A percentile compares a stretch with the other conserved stretches of the same genome.
Evolutionary conservation across 2,888 invertebrate species (phyloP).

Genomic region (Epinotia demarniana): DNA sequence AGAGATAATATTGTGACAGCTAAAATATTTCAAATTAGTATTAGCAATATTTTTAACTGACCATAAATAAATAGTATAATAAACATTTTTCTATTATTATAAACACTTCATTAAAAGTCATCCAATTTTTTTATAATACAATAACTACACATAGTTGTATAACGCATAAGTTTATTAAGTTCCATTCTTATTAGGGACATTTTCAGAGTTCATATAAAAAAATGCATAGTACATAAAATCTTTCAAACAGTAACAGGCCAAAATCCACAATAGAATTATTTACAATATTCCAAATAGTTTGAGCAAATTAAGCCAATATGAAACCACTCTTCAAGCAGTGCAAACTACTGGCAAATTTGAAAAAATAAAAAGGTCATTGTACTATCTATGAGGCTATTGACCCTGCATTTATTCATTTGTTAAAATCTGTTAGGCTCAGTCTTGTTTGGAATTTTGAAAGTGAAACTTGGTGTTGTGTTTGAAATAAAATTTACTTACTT

Average conservation of each 20-base stretch:
- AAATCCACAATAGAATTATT: neutral
- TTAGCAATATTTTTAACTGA: neutral
- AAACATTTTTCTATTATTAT: neutral
- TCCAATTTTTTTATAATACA: neutral
- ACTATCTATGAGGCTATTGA: conserved; percentile 76
- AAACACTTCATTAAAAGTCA: neutral
- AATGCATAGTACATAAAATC: neutral
- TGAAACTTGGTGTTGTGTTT: conserved; percentile 47
- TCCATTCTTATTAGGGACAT: neutral
- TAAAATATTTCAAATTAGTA: neutral
- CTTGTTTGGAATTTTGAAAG: conserved; percentile 54
- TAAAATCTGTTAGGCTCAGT: conserved; percentile 73
- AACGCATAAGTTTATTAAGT: neutral
- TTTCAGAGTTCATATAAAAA: neutral
- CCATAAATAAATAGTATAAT: neutral
- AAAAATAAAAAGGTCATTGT: conserved; percentile 74
- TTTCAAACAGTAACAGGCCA: neutral
- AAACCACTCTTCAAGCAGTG: conserved; percentile 4
- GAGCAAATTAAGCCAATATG: neutral
- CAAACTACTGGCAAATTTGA: conserved; percentile 59
- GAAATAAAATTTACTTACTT: conserved; percentile 82
- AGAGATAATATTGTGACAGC: no score
- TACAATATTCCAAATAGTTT: neutral
- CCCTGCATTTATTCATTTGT: conserved; percentile 70
- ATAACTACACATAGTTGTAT: no score